A percentile compares a stretch with the other conserved stretches of the same genome.
phyloP scores from a whole-genome alignment of 1,140 invertebrate species.

The Cydia amplana region DNA sequence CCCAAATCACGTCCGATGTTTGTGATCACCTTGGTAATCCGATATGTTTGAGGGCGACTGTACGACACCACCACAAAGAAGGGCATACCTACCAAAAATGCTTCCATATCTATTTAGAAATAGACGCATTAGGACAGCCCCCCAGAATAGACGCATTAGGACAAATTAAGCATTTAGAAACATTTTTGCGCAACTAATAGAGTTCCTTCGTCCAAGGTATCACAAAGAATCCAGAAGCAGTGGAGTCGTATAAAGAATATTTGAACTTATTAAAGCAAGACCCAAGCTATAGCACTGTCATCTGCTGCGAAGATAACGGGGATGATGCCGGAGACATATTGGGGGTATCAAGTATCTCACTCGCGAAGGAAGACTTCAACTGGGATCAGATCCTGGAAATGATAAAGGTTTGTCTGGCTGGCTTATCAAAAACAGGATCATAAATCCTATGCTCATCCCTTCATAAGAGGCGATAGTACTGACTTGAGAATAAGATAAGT shows the following conservation, averaged over 20 bases:
- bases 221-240: not conserved
- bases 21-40: too few relatives aligned
- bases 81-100: too few relatives aligned
- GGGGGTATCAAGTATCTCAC: not conserved
- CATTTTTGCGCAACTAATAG: not conserved
- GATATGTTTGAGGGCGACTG: too few relatives aligned
- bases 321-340: not conserved
- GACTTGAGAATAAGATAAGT: too few relatives aligned
- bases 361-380: not conserved
- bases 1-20: too few relatives aligned
- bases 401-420: not conserved
- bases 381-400: not conserved
- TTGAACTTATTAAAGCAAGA: not conserved
- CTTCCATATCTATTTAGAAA: too few relatives aligned
- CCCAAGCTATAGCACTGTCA: not conserved
- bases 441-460: too few relatives aligned
- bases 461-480: too few relatives aligned
- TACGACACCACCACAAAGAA: too few relatives aligned
- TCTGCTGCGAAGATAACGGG: not conserved
- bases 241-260: not conserved
- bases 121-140: too few relatives aligned
- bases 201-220: not conserved
- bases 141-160: too few relatives aligned
- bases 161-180: not conserved
- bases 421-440: not conserved